phyloP scores from a whole-genome alignment of 2,888 invertebrate genomes.

The Brachynemurus nebulosus region DNA sequence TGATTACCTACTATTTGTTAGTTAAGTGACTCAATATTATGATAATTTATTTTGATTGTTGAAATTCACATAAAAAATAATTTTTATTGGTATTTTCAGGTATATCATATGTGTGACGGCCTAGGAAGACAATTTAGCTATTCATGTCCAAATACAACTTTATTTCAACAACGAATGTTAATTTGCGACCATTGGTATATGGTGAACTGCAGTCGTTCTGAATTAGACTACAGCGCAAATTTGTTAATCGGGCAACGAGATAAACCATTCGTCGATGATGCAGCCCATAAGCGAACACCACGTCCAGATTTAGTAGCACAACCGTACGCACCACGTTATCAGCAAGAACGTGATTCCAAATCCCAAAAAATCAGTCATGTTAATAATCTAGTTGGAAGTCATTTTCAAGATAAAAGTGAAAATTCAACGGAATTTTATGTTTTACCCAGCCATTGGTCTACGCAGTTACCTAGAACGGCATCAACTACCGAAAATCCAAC shows the following conservation, averaged over 20 bases:
- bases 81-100: slow-evolving; percentile 32
- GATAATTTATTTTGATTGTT: too few relatives aligned
- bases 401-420: slow-evolving; percentile 32
- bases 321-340: slow-evolving; percentile 25
- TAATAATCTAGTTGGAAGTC: slow-evolving; percentile 33
- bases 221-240: slow-evolving; percentile 54
- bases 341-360: not conserved
- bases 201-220: slow-evolving; percentile 62
- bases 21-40: too few relatives aligned
- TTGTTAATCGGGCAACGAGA: slow-evolving; percentile 56
- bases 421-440: slow-evolving; percentile 35
- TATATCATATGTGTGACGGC: slow-evolving; percentile 71
- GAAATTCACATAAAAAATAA: too few relatives aligned
- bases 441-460: slow-evolving; percentile 42
- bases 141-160: slow-evolving; percentile 62
- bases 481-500: slow-evolving; percentile 11
- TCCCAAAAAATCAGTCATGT: slow-evolving; percentile 12
- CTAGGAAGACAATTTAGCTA: slow-evolving; percentile 64
- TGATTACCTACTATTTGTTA: too few relatives aligned
- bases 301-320: slow-evolving; percentile 51
- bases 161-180: slow-evolving; percentile 68
- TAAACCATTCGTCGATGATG: slow-evolving; percentile 50
- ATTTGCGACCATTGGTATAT: slow-evolving; percentile 74
- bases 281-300: slow-evolving; percentile 51
- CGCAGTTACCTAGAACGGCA: slow-evolving; percentile 24